Evolutionary conservation across 2,888 invertebrate species (phyloP).

Genomic region (Glaucopsyche alexis): DNA sequence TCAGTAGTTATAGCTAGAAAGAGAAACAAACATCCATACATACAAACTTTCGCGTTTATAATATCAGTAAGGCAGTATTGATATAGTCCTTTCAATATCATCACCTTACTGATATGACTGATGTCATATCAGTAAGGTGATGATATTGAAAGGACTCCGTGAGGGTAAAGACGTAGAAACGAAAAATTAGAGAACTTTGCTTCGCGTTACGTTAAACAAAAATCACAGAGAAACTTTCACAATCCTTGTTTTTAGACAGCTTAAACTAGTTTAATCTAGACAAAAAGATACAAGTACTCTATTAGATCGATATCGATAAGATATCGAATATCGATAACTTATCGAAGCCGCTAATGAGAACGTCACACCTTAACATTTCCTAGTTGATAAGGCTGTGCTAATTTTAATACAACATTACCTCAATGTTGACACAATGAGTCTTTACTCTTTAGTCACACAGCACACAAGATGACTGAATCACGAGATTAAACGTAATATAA

Average conservation of each 20-base stretch:
- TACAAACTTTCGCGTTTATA: no score
- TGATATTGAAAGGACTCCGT: no score
- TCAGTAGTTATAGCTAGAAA: no score
- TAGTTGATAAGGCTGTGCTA: constrained; percentile 14
- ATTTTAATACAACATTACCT: constrained; percentile 23
- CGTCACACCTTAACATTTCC: neutral
- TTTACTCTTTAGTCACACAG: neutral
- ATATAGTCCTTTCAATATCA: no score
- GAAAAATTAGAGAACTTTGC: no score
- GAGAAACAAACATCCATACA: no score
- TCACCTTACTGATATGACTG: no score
- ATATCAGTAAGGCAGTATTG: no score
- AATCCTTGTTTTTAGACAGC: neutral
- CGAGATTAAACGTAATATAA: neutral
- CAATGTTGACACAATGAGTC: constrained; percentile 20
- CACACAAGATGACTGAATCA: neutral
- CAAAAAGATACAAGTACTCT: neutral
- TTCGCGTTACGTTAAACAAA: neutral
- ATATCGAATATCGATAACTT: constrained; percentile 3
- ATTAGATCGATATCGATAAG: constrained; percentile 5
- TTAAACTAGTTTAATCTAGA: neutral
- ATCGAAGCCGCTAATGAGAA: neutral
- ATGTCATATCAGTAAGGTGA: no score
- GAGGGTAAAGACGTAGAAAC: no score
- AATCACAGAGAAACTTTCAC: neutral